Conservation (phyloP, 2,113 vertebrate species). For the Siniperca chuatsi region DNA sequence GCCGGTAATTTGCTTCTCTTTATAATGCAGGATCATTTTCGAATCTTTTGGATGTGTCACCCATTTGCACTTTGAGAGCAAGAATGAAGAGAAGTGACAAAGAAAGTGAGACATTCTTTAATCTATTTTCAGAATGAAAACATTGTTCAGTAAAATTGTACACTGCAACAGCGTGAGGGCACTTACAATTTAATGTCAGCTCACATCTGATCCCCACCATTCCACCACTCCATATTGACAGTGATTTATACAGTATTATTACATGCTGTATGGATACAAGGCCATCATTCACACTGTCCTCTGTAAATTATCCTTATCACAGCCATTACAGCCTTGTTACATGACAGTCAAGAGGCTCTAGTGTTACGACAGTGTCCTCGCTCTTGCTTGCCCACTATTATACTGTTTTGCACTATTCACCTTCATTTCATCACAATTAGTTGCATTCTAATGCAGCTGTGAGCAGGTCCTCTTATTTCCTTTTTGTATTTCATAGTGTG, state of each 20-base stretch:
- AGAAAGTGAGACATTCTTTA: constrained; percentile 28
- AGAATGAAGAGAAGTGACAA: constrained; percentile 28
- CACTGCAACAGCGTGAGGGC: constrained; percentile 13
- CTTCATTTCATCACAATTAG: neutral
- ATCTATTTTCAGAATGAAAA: constrained; percentile 47
- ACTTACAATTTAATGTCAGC: constrained; percentile 3
- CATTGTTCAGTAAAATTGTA: constrained; percentile 24
- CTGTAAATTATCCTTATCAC: neutral
- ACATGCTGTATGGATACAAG: neutral
- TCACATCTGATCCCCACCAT: constrained; percentile 9
- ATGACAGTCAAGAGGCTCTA: neutral
- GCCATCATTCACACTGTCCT: neutral
- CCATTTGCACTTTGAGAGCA: constrained; percentile 34
- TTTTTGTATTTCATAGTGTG: constrained; percentile 5
- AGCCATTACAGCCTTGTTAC: constrained; percentile 7
- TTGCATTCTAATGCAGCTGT: neutral
- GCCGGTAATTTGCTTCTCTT: neutral
- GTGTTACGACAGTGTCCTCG: neutral
- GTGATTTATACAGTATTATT: constrained; percentile 2
- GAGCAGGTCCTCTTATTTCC: neutral
- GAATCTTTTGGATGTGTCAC: constrained; percentile 6
- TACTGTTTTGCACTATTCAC: neutral
- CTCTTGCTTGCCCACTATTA: neutral
- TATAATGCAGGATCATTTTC: constrained; percentile 27
- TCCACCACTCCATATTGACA: neutral